Evolutionary conservation across 2,888 invertebrate species (phyloP).

Genomic region (Podabrus alpinus): DNA sequence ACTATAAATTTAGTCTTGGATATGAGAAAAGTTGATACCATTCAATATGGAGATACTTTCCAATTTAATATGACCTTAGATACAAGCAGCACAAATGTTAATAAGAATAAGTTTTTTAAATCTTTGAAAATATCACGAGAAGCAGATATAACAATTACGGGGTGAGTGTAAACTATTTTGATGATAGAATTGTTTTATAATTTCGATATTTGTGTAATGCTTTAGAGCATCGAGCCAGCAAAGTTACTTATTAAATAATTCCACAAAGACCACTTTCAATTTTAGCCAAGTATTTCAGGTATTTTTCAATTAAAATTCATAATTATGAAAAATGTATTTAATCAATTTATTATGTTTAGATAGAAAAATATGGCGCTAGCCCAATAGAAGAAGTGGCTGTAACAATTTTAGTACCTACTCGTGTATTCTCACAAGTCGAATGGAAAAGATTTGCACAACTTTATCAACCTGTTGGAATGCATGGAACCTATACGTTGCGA

Average conservation of each 20-base stretch:
- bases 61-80: slow-evolving; percentile 42
- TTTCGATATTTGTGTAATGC: neutral
- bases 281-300: slow-evolving; percentile 44
- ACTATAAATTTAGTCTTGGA: slow-evolving; percentile 42
- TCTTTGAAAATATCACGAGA: slow-evolving; percentile 46
- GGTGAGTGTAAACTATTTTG: slow-evolving; percentile 43
- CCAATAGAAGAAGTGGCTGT: slow-evolving; percentile 49
- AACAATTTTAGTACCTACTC: slow-evolving; percentile 48
- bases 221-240: slow-evolving; percentile 50
- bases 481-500: slow-evolving; percentile 42
- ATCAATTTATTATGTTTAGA: slow-evolving; percentile 13
- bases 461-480: slow-evolving; percentile 36
- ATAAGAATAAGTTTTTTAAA: slow-evolving; percentile 30
- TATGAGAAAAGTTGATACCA: slow-evolving; percentile 42
- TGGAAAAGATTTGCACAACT: slow-evolving; percentile 35
- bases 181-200: neutral
- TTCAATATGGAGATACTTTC: slow-evolving; percentile 33
- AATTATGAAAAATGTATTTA: neutral
- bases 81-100: slow-evolving; percentile 51
- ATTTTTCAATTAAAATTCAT: slow-evolving; percentile 10
- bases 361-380: slow-evolving; percentile 52
- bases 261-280: slow-evolving; percentile 35
- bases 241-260: slow-evolving; percentile 48
- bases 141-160: slow-evolving; percentile 49
- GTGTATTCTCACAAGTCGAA: slow-evolving; percentile 20